Conservation (phyloP, 2,113 vertebrate genomes). For the Oryzias curvinotus region DNA sequence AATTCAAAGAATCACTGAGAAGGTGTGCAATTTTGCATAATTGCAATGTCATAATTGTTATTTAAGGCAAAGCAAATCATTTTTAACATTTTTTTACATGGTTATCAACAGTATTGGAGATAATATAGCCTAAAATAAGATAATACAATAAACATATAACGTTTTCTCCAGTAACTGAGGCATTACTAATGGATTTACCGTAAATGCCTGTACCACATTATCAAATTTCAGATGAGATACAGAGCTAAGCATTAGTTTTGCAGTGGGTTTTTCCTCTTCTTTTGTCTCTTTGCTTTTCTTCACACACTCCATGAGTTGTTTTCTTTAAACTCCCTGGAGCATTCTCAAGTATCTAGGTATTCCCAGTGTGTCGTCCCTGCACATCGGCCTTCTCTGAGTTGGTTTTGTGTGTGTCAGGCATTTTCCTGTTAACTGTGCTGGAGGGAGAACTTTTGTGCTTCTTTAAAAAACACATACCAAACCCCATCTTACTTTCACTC, state of each 20-base stretch:
- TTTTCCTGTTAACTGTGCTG: slow-evolving; percentile 2
- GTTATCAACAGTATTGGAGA: no score
- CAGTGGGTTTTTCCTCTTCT: not conserved
- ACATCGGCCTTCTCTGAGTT: slow-evolving; percentile 4
- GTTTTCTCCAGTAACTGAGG: no score
- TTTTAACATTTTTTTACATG: no score
- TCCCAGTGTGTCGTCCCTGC: slow-evolving; percentile 1
- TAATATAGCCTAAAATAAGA: no score
- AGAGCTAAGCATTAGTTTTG: not conserved
- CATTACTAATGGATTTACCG: no score
- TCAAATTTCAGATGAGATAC: not conserved
- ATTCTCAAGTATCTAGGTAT: slow-evolving; percentile 34
- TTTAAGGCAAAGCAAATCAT: no score
- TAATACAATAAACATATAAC: no score
- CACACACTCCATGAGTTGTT: not conserved
- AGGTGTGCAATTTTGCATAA: no score
- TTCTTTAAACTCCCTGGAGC: not conserved
- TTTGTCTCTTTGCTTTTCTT: not conserved
- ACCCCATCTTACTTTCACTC: no score
- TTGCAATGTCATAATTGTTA: no score
- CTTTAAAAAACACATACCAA: not conserved
- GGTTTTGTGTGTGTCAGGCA: slow-evolving; percentile 27
- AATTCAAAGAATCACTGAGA: no score
- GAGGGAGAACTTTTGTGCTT: not conserved
- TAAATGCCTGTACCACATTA: no score